These are phyloP conservation scores for Andricus quercusramuli DNA, from an alignment of 2,888 invertebrate species.

Conservation along the genomic window DNA sequence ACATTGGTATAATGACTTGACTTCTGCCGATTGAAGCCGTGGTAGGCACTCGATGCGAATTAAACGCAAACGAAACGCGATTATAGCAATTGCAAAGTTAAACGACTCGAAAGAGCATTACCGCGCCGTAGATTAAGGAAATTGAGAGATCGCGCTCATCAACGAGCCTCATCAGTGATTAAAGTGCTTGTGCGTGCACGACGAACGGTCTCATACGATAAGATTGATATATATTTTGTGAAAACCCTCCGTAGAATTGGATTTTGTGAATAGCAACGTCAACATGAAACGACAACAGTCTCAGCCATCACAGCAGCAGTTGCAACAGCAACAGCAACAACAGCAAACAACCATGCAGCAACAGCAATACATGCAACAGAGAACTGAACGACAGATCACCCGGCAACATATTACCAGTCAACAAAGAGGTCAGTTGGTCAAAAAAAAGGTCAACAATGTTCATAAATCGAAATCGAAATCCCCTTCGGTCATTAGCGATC, in stretches of 20 bases:
- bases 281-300: conserved; percentile 88
- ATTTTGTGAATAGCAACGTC: conserved; percentile 66
- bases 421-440: conserved; percentile 85
- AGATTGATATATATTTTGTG: conserved; percentile 40
- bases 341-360: conserved; percentile 78
- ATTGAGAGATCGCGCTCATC: conserved; percentile 11
- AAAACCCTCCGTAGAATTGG: conserved; percentile 52
- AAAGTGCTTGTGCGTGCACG: conserved; percentile 55
- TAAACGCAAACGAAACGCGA: conserved; percentile 52
- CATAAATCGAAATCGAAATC: not conserved
- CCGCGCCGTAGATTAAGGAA: conserved; percentile 30
- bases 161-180: conserved; percentile 49
- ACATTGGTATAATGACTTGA: conserved; percentile 88
- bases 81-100: conserved; percentile 53
- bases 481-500: not conserved
- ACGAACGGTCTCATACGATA: conserved; percentile 24
- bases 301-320: conserved; percentile 81
- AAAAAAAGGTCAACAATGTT: conserved; percentile 25
- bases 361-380: conserved; percentile 80
- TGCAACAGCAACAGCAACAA: conserved; percentile 75
- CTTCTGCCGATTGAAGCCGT: conserved; percentile 84
- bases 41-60: conserved; percentile 63
- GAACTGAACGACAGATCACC: conserved; percentile 89
- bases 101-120: conserved; percentile 46
- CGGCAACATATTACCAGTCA: conserved; percentile 87